phyloP scores from a whole-genome alignment of 2,113 vertebrate genomes.

The Pica pica region DNA sequence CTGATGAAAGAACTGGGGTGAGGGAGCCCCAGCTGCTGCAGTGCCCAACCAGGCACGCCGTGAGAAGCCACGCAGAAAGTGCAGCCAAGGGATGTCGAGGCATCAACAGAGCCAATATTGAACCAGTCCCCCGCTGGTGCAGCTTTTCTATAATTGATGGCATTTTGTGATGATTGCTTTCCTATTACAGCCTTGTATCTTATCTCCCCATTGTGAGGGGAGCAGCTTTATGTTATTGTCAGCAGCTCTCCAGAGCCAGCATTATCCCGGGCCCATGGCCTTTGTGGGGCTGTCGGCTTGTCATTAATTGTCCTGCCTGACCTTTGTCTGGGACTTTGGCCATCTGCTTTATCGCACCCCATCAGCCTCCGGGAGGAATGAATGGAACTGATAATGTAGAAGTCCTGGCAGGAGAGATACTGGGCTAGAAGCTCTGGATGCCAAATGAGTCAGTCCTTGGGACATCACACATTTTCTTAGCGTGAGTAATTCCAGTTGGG shows the following conservation, averaged over 20 bases:
- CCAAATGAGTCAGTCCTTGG: slow-evolving; percentile 25
- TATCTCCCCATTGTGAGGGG: slow-evolving; percentile 50
- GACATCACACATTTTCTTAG: slow-evolving; percentile 34
- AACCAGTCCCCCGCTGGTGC: slow-evolving; percentile 29
- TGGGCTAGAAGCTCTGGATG: not conserved
- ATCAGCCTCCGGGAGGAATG: slow-evolving; percentile 43
- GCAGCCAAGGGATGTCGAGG: not conserved
- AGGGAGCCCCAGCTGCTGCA: slow-evolving; percentile 45
- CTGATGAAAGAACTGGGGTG: slow-evolving; percentile 48
- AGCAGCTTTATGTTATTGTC: slow-evolving; percentile 63
- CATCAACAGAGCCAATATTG: slow-evolving; percentile 49
- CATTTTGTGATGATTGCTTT: slow-evolving; percentile 72
- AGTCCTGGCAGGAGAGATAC: slow-evolving; percentile 9
- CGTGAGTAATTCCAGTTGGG: slow-evolving; percentile 43
- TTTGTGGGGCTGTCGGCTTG: slow-evolving; percentile 63
- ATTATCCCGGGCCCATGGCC: slow-evolving; percentile 21
- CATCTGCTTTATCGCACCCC: slow-evolving; percentile 67
- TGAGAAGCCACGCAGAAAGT: slow-evolving; percentile 17
- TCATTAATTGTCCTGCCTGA: slow-evolving; percentile 55
- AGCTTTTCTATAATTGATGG: slow-evolving; percentile 70
- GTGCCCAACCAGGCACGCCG: slow-evolving; percentile 11
- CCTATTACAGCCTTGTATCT: slow-evolving; percentile 62
- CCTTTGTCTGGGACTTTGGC: slow-evolving; percentile 49
- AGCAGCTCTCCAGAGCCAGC: slow-evolving; percentile 39
- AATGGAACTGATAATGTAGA: slow-evolving; percentile 52